Base-by-base conservation (phyloP, 2,113 vertebrate species). In the Columba livia region DNA sequence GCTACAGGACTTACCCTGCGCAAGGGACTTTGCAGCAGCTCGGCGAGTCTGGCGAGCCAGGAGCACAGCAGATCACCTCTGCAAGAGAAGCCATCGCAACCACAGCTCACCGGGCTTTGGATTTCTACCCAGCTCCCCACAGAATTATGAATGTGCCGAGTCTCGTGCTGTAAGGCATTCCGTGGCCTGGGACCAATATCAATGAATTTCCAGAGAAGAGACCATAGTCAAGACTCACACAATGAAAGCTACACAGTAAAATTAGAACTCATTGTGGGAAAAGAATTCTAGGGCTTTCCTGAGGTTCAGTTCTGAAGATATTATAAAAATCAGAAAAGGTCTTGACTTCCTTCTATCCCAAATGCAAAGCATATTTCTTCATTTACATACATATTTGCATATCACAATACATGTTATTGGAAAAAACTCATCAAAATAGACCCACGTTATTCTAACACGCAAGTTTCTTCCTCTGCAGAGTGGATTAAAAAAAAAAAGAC, bases 371-470 rank as follows among this genome's bases (percentile, higher is more conserved):
- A 44, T 34, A 80, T 36, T 83, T 94, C 50, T 66, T 86, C 15
- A 78, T 80, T 86, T 85, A 60, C 42, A 48, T 60, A 66, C 12
- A 47, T 5, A 71, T 84, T 86, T 93, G 65, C 48, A 25, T 78
- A 84, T 58, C 64, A 74, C 60, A 67, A 70, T 57, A 64, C 61
- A 51, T 13, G 25, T 54, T 62, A 81, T 2, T 67, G 48, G 51
- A 86, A 91, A 93, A n/a, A 67, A 62, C 10, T 84, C 12, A 81
- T 32, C 26, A 84, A 83, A 93, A 88, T 26, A 95, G 77, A n/a
- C 19, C 34, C 40, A 67, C 2, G 0, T 80, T 70, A 70, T 57
- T 78, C 64, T 71, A 86, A 80, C 29, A 83, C 8, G n/a, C 19
- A 86, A 44, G 65, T 75, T 92, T 90, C 42, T 86, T 92, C 53